Base-by-base conservation (phyloP, 2,797 vertebrate species). In the Pseudomugil gertrudae region DNA sequence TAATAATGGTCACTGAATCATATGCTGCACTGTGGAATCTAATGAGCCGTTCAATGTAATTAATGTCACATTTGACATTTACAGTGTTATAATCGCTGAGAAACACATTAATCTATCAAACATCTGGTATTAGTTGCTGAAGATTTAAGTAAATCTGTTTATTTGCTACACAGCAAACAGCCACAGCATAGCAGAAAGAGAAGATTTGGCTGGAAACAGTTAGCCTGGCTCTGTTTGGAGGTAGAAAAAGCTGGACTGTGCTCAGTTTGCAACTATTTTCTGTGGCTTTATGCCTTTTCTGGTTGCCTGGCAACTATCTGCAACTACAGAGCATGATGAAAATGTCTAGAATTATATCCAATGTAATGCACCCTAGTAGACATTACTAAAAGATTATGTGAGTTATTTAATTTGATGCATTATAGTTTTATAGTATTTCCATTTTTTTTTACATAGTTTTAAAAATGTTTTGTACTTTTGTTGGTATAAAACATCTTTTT, bases 281-380 rank as follows among this genome's bases (percentile, higher is more conserved):
- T 48, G 52, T 69, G 53, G 64, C 56, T 17, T 29, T n/a, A 27
- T 35, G 54, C 66, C 40, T 50, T 57, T 35, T n/a, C 33, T 51
- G 56, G 78, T 73, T 80, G 73, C 73, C 35, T 63, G 57, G 73
- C 54, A 80, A 80, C 78, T 62, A 47, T 48, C 40, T 32, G 17
- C 53, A 65, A 43, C 35, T 40, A 51, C 57, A 47, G 36, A 47
- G 36, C 5, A 58, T n/a, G 38, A 21, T 26, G 52, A 61, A 33
- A 52, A 15, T 9, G 14, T 51, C 21, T 51, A 7, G 67, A 52
- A 56, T 4, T 19, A 21, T 35, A 27, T 13, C 13, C 30, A 33
- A 32, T 43, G 29, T 57, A 47, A 9, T 19, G 29, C 38, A 19
- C 36, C 48, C 0, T 48, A 15, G 47, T 1, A 33, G 57, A 47